Evolutionary conservation across 1,140 invertebrate species (phyloP).

Genomic region (Dysdera silvatica): DNA sequence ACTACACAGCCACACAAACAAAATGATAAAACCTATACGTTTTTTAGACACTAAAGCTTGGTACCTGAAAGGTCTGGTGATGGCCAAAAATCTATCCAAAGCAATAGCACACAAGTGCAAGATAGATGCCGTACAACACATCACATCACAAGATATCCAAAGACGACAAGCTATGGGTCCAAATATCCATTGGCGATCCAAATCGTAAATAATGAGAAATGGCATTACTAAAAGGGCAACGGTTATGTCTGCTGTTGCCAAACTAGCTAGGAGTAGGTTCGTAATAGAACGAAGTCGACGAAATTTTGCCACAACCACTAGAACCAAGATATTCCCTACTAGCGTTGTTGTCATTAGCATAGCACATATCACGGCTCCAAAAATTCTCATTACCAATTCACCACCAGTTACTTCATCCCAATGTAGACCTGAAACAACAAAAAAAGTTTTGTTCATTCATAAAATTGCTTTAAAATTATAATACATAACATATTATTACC

Average conservation of each 20-base stretch:
- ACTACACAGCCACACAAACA: slow-evolving; percentile 79
- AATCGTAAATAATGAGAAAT: slow-evolving; percentile 71
- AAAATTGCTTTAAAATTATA: too few species aligned
- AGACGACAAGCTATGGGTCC: slow-evolving; percentile 71
- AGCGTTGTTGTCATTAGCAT: slow-evolving; percentile 50
- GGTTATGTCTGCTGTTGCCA: slow-evolving; percentile 68
- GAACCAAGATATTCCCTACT: slow-evolving; percentile 78
- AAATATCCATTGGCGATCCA: slow-evolving; percentile 71
- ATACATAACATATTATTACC: too few species aligned
- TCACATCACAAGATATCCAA: slow-evolving; percentile 46
- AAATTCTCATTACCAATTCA: slow-evolving; percentile 20
- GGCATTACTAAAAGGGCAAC: slow-evolving; percentile 64
- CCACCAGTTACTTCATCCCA: slow-evolving; percentile 15
- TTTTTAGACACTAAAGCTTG: slow-evolving; percentile 74
- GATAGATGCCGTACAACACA: slow-evolving; percentile 69
- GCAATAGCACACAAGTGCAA: slow-evolving; percentile 84
- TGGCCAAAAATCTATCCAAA: slow-evolving; percentile 72
- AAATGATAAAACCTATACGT: slow-evolving; percentile 73
- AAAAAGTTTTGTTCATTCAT: too few species aligned
- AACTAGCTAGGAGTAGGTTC: slow-evolving; percentile 79
- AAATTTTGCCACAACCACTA: slow-evolving; percentile 75
- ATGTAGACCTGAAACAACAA: slow-evolving; percentile 5
- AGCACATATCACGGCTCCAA: slow-evolving; percentile 28
- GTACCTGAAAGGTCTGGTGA: slow-evolving; percentile 82
- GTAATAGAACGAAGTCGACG: slow-evolving; percentile 57